Evolutionary conservation across 2,888 invertebrate genomes (phyloP), one percentile per base, ranked within the genome.

Genomic region (Thecophora atra): DNA sequence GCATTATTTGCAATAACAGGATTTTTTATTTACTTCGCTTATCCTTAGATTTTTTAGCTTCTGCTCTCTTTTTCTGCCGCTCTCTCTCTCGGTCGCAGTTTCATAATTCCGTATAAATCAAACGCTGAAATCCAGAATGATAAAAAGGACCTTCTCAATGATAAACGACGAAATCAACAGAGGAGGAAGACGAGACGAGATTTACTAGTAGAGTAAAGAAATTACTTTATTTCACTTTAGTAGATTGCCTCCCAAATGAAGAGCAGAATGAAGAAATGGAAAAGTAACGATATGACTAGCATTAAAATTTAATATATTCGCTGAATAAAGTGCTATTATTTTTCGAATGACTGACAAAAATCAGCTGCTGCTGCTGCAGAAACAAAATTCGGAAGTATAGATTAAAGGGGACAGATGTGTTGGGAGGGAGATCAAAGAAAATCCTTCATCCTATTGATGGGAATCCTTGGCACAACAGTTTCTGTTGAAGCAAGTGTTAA

Each of bases 1-100:
- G 71, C 71, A 71, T 71, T 71, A 71, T 71, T 56, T 71, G 68
- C 68, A 44, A 44, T 51, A 56, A 56, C 68, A 68, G 68, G 37
- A 42, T 67, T 58, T 58, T 37, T 37, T 37, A 37, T 37, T 68
- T 58, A 17, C 17, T 24, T 26, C 13, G 8, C 19, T 42, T n/a
- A 28, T 44, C 19, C 21, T 26, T 58, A 58, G 5, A 44, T 6
- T 51, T 30, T 19, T 28, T 6, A 28, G 4, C 65, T 51, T 26
- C 24, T 3, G 13, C 11, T 1, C 13, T 3, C 63, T 21, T 21
- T 63, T 37, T 63, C 19, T 19, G n/a, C 21, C 11, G 8, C 13
- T 42, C 1, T 42, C 63, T 37, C 19, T 11, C 37, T 30, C 19
- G 17, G 62, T 30, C 15, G 62, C 17, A 15, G 17, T 28, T 62